phyloP scores from a whole-genome alignment of 2,888 invertebrate genomes.

The Junonia oenone region DNA sequence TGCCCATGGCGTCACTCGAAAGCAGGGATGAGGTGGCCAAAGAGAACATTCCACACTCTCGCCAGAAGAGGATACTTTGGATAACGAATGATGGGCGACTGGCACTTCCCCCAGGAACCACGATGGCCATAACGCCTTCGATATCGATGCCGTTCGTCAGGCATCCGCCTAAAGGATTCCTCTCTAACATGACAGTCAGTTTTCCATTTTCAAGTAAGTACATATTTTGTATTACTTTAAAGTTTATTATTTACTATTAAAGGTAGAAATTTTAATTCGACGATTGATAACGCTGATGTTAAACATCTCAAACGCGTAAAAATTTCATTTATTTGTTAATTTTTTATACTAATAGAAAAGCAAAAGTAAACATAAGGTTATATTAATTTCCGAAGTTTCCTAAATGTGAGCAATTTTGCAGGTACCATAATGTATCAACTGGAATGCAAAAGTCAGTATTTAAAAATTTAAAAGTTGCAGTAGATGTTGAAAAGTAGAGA shows the following conservation, averaged over 20 bases:
- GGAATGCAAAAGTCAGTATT: constrained; percentile 61
- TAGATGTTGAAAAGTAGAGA: constrained; percentile 28
- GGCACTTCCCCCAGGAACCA: constrained; percentile 90
- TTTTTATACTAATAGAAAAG: no score
- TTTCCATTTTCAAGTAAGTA: constrained; percentile 92
- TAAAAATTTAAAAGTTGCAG: constrained; percentile 34
- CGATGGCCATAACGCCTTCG: constrained; percentile 88
- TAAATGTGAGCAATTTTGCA: constrained; percentile 41
- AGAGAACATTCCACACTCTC: constrained; percentile 81
- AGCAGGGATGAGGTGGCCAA: constrained; percentile 51
- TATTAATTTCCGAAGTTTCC: no score
- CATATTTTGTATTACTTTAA: no score
- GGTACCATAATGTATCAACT: constrained; percentile 54
- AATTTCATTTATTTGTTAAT: no score
- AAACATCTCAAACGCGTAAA: no score
- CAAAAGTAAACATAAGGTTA: no score
- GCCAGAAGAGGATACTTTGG: constrained; percentile 91
- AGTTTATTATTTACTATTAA: no score
- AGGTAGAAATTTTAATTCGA: no score
- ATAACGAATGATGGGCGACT: constrained; percentile 91
- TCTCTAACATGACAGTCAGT: constrained; percentile 90
- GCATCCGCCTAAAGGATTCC: constrained; percentile 91
- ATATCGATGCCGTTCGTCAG: constrained; percentile 89
- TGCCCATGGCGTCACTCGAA: constrained; percentile 62
- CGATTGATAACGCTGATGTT: no score